Evolutionary conservation across 2,113 vertebrate species (phyloP).

Genomic region (Oceanites oceanicus): DNA sequence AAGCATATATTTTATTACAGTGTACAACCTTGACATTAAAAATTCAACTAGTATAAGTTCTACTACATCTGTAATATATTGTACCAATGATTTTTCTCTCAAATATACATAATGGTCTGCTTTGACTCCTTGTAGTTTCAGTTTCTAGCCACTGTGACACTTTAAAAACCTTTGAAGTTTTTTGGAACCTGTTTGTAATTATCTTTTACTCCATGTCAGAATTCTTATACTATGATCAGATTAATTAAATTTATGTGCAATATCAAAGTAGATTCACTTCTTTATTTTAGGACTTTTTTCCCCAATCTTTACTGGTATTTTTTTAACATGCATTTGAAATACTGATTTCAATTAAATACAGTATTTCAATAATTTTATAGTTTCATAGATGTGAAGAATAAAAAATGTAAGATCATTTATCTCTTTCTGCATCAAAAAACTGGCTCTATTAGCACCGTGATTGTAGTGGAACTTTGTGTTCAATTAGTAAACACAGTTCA

Average conservation of each 20-base stretch:
- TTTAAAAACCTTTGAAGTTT: background rate
- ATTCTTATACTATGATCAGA: background rate
- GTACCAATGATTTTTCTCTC: background rate
- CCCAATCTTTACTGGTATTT: background rate
- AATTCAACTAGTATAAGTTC: background rate
- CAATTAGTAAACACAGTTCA: background rate
- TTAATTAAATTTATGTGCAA: background rate
- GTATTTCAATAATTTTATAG: background rate
- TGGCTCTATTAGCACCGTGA: background rate
- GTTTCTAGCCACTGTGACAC: background rate
- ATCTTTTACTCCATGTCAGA: background rate
- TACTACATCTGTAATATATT: background rate
- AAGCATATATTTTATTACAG: background rate
- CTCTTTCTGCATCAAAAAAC: background rate
- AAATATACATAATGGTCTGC: background rate
- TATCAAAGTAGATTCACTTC: background rate
- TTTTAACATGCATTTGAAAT: background rate
- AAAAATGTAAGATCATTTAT: background rate
- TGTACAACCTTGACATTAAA: background rate
- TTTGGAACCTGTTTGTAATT: background rate
- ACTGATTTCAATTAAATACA: background rate
- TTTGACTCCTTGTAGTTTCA: background rate
- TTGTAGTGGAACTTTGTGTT: background rate
- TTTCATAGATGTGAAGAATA: background rate
- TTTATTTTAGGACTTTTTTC: background rate